A percentile compares a stretch with the other conserved stretches of the same genome.
These are phyloP conservation scores for Chrysochloris asiatica DNA, from an alignment of 2,113 vertebrate species.

Conservation along the genomic window DNA sequence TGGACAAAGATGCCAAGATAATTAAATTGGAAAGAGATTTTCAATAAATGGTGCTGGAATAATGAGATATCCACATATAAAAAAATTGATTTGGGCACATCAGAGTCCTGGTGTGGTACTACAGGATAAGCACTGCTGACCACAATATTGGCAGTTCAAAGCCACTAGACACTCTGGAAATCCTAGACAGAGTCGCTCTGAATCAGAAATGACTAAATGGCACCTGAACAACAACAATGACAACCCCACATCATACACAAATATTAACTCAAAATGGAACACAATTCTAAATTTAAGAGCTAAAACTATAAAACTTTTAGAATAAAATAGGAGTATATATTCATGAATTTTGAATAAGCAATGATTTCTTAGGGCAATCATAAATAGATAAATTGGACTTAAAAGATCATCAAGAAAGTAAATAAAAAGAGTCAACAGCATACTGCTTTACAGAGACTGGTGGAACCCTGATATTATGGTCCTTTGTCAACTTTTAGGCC, in stretches of 20 bases:
- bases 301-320: conserved; percentile 32
- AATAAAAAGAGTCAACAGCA: too few species aligned
- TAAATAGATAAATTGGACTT: not conserved
- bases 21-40: not conserved
- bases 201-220: too few species aligned
- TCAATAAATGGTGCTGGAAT: not conserved
- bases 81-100: not conserved
- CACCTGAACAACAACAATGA: too few species aligned
- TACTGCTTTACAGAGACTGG: too few species aligned
- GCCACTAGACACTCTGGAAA: too few species aligned
- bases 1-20: conserved; percentile 30
- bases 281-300: not conserved
- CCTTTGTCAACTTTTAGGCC: too few species aligned
- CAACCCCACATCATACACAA: too few species aligned
- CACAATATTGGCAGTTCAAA: too few species aligned
- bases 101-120: too few species aligned
- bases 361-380: conserved; percentile 13
- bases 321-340: conserved; percentile 31
- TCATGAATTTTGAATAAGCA: not conserved
- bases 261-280: conserved; percentile 31
- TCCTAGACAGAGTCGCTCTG: too few species aligned
- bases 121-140: too few species aligned
- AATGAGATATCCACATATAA: not conserved
- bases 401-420: not conserved
- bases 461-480: too few species aligned